Evolutionary conservation across 2,113 vertebrate genomes (phyloP).

Genomic region (Hydrochoerus hydrochaeris): DNA sequence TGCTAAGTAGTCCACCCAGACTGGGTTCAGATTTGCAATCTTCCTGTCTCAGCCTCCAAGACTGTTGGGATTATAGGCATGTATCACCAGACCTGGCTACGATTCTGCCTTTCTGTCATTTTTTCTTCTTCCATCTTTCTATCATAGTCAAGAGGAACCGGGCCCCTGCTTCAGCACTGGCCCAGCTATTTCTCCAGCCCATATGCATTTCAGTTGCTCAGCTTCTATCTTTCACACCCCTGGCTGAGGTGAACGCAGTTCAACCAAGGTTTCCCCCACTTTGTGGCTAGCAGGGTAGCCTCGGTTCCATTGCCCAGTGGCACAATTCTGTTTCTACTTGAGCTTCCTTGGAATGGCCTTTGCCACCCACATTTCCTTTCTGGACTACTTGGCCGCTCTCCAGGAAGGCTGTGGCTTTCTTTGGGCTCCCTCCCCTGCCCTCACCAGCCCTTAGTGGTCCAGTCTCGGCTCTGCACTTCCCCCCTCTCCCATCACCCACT

Average conservation of each 20-base stretch:
- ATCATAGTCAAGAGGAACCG: neutral
- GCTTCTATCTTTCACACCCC: neutral
- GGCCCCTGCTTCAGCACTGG: neutral
- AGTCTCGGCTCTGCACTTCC: neutral
- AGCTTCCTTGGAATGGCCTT: neutral
- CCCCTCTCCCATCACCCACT: neutral
- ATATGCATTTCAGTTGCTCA: neutral
- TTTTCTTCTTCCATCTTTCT: neutral
- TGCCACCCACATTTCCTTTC: accelerated
- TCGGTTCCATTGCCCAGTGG: no score
- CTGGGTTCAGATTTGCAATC: neutral
- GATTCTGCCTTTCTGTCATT: neutral
- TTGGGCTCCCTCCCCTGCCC: neutral
- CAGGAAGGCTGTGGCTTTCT: neutral
- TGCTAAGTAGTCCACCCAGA: neutral
- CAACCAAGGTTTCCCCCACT: neutral
- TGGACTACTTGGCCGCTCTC: neutral
- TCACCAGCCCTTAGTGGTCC: neutral
- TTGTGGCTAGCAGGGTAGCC: neutral
- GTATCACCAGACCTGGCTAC: neutral
- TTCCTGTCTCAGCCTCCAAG: neutral
- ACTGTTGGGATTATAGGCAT: neutral
- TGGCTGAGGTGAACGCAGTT: neutral
- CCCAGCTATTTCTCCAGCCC: neutral
- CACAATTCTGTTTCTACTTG: neutral